Conservation (phyloP, 2,797 vertebrate genomes). For the Tapirus indicus region DNA sequence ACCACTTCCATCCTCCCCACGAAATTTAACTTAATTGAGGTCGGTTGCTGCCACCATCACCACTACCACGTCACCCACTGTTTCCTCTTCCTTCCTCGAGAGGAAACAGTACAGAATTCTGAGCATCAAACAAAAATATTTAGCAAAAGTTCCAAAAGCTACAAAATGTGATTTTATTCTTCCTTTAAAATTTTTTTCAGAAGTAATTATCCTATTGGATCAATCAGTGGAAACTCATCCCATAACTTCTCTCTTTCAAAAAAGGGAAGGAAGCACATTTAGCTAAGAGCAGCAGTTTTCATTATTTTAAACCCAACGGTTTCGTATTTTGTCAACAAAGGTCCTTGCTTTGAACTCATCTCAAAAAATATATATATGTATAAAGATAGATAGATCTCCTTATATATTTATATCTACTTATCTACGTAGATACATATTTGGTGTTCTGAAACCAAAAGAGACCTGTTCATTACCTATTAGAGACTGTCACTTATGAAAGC, state of each 20-base stretch:
- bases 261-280: slow-evolving; percentile 56
- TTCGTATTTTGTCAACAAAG: slow-evolving; percentile 20
- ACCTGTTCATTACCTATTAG: neutral
- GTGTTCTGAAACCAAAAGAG: neutral
- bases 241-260: neutral
- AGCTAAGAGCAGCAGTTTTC: slow-evolving; percentile 34
- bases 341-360: slow-evolving; percentile 6
- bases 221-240: neutral
- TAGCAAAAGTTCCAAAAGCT: neutral
- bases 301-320: neutral
- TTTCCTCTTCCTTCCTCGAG: slow-evolving; percentile 57
- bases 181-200: neutral
- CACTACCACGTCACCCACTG: neutral
- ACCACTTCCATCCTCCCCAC: slow-evolving; percentile 57
- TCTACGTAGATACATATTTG: too few species aligned
- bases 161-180: neutral
- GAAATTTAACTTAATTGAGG: slow-evolving; percentile 38
- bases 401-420: neutral
- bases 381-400: neutral
- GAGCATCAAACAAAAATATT: neutral
- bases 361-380: neutral
- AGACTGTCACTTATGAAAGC: neutral
- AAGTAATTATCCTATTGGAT: neutral
- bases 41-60: neutral
- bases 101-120: slow-evolving; percentile 63